Percentiles rank a stretch among this genome's conserved stretches.
Conservation (phyloP, 2,888 invertebrate genomes). For the Nesidiocoris tenuis region DNA sequence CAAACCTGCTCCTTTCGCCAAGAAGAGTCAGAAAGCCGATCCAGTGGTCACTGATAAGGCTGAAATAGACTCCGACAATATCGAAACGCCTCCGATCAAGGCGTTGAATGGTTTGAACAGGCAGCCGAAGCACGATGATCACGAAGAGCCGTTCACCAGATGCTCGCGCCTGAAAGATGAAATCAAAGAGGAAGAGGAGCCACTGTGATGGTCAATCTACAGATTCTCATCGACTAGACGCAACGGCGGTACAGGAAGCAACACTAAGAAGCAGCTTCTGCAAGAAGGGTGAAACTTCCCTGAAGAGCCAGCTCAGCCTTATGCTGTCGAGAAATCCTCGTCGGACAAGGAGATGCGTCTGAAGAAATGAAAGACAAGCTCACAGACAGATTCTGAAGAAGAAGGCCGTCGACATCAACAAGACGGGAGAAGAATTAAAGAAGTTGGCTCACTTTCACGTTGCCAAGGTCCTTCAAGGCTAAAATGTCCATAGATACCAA, state of each 20-base stretch:
- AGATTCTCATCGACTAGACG: conserved; percentile 77
- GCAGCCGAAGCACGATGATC: background rate
- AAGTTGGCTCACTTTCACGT: conserved; percentile 55
- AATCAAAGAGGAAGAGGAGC: conserved; percentile 56
- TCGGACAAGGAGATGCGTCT: conserved; percentile 62
- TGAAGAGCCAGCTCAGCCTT: conserved; percentile 59
- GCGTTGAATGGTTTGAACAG: conserved; percentile 54
- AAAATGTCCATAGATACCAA: conserved; percentile 70
- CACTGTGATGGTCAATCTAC: conserved; percentile 75
- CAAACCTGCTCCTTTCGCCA: conserved; percentile 53
- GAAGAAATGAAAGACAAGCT: conserved; percentile 69
- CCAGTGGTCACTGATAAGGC: conserved; percentile 63
- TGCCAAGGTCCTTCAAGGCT: conserved; percentile 57
- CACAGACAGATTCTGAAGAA: conserved; percentile 56
- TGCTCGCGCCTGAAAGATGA: conserved; percentile 44
- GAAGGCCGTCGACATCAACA: conserved; percentile 55
- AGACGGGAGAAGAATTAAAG: conserved; percentile 56
- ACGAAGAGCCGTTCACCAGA: conserved; percentile 55
- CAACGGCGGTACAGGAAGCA: conserved; percentile 74
- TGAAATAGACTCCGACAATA: conserved; percentile 86
- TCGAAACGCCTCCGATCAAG: conserved; percentile 83
- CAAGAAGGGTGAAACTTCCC: conserved; percentile 50
- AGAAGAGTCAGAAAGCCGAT: conserved; percentile 49
- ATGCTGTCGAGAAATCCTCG: conserved; percentile 55
- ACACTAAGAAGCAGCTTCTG: conserved; percentile 54